Base-by-base conservation (phyloP, 2,113 vertebrate species). In the Micronycteris hirsuta region DNA sequence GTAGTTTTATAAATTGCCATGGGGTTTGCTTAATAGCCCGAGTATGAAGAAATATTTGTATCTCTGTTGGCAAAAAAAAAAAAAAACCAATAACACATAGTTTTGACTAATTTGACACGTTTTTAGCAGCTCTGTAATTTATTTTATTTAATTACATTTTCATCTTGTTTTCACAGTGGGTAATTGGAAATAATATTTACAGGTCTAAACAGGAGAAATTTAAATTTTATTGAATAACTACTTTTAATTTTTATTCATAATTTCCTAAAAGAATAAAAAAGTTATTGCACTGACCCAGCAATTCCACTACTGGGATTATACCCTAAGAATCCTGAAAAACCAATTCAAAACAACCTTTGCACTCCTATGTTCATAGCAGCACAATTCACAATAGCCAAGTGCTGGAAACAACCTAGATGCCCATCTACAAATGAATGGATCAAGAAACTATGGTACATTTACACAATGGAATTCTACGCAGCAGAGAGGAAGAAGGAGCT, bases 121-220 rank as follows among this genome's bases (percentile, higher is more conserved):
- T 93, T 96, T 93, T 86, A 89, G 54, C 88, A 91, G 54, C 56
- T 89, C 36, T 82, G 36, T 89, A 77, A 93, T 96, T 87, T 87
- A 89, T 93, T 92, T 90, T 15, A 73, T 82, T 96, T 86, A 90
- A 95, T 92, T 91, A 90, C 65, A 85, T 81, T 94, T 94, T 91
- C 52, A 63, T 74, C 43, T 74, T 81, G 31, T 88, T 89, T 95
- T 96, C 56, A 78, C 4, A 70, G 38, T 52, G 67, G 82, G 36
- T 68, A 70, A 56, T 74, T 73, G 49, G 41, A 61, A 96, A 91
- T 82, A 61, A 96, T 89, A 94, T 74, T 16, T n/a, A 65, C 84
- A 63, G 1, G 0, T 78, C 45, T 92, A 85, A 85, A 77, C 1
- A 47, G 26, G 24, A 67, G 61, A 90, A 65, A 84, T 74, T 61